Percentiles rank a stretch among this genome's conserved stretches.
phyloP scores from a whole-genome alignment of 2,797 vertebrate species.

The Clarias pachynema region DNA sequence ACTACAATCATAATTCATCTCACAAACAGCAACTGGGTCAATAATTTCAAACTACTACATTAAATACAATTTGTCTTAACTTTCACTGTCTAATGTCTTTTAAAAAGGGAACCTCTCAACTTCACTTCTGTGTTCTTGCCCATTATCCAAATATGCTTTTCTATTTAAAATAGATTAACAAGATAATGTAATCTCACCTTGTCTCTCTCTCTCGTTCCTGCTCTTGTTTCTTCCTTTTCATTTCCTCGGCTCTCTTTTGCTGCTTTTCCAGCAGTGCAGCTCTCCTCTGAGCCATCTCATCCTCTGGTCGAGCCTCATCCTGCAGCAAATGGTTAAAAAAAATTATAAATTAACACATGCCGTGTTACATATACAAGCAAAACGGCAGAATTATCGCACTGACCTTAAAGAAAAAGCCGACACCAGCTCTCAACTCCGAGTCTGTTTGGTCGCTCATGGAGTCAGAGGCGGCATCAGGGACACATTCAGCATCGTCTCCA shows the following conservation, averaged over 20 bases:
- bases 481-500: conserved; percentile 71
- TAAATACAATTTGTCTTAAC: background rate
- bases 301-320: conserved; percentile 80
- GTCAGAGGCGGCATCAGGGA: conserved; percentile 72
- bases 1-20: background rate
- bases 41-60: background rate
- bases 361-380: background rate
- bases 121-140: background rate
- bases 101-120: background rate
- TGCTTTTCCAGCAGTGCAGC: conserved; percentile 88
- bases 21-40: background rate
- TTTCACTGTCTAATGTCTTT: background rate
- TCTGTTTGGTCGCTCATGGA: conserved; percentile 80
- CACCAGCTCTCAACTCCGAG: conserved; percentile 71
- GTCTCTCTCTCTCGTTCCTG: conserved; percentile 83
- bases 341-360: background rate
- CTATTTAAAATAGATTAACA: background rate
- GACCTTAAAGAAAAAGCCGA: conserved; percentile 93
- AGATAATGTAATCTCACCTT: conserved; percentile 67
- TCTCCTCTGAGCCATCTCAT: conserved; percentile 87
- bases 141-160: background rate
- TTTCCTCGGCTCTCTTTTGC: conserved; percentile 86
- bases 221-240: conserved; percentile 82
- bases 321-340: conserved; percentile 59
- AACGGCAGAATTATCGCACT: background rate